These are phyloP conservation scores for Eilema sororculum DNA, from an alignment of 2,888 invertebrate genomes.

Conservation along the genomic window DNA sequence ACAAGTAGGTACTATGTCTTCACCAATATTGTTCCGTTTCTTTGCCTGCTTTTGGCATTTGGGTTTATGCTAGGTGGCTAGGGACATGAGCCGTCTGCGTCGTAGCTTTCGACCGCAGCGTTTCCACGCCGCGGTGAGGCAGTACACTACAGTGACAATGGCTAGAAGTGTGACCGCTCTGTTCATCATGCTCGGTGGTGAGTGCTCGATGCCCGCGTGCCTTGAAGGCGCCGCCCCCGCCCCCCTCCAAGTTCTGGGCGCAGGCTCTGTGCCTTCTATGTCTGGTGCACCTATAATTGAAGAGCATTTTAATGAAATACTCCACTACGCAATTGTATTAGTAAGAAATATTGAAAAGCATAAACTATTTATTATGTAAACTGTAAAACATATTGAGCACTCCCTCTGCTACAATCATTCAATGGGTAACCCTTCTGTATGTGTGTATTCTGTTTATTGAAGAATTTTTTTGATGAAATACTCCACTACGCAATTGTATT, in stretches of 20 bases:
- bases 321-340: background rate
- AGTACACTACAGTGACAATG: constrained; percentile 63
- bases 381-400: too few relatives aligned
- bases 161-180: constrained; percentile 64
- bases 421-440: too few relatives aligned
- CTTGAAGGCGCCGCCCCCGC: constrained; percentile 74
- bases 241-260: constrained; percentile 86
- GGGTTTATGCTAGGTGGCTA: constrained; percentile 72
- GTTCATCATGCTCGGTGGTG: constrained; percentile 57
- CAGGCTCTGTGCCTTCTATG: constrained; percentile 80
- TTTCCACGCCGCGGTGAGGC: constrained; percentile 65
- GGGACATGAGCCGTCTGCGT: constrained; percentile 70
- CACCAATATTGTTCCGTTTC: constrained; percentile 31
- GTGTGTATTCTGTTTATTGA: too few relatives aligned
- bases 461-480: background rate
- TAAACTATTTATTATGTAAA: too few relatives aligned
- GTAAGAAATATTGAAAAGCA: background rate
- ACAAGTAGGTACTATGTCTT: constrained; percentile 25
- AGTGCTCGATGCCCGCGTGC: constrained; percentile 49
- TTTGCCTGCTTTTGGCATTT: constrained; percentile 32
- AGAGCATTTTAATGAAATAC: background rate
- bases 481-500: background rate
- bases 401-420: too few relatives aligned
- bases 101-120: constrained; percentile 74
- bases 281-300: constrained; percentile 76